phyloP scores from a whole-genome alignment of 2,113 vertebrate genomes.

The Girardinichthys multiradiatus region DNA sequence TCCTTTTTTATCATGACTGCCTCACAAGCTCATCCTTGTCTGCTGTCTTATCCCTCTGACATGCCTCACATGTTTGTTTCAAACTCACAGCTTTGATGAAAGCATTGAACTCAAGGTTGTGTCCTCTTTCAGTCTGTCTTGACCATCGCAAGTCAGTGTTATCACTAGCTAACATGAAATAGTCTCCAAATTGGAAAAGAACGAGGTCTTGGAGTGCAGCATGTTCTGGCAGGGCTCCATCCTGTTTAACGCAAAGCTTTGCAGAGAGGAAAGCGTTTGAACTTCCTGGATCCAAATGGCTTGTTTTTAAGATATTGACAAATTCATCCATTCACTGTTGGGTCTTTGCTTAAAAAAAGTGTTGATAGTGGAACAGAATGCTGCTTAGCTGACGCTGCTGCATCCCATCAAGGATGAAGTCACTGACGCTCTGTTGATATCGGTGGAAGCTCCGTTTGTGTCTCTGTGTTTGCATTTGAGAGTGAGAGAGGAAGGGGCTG shows the following conservation, averaged over 20 bases:
- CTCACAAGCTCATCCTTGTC: conserved; percentile 39
- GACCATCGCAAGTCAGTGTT: conserved; percentile 40
- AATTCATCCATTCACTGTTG: conserved; percentile 16
- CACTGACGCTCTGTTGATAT: conserved; percentile 66
- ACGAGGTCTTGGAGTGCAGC: conserved; percentile 12
- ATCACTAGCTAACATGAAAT: conserved; percentile 41
- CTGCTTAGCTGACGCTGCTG: conserved; percentile 31
- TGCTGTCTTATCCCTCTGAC: conserved; percentile 5
- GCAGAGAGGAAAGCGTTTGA: conserved; percentile 25
- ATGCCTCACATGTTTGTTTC: conserved; percentile 12
- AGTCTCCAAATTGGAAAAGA: conserved; percentile 35
- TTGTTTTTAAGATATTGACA: conserved; percentile 18
- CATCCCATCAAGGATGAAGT: conserved; percentile 67
- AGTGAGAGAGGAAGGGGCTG: conserved; percentile 41
- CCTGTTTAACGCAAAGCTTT: conserved; percentile 7
- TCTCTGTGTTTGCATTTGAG: conserved; percentile 57
- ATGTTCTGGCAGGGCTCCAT: conserved; percentile 23
- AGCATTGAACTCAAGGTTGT: conserved; percentile 7
- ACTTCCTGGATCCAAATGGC: conserved; percentile 8
- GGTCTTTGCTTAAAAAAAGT: conserved; percentile 17
- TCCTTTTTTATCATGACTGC: conserved; percentile 48
- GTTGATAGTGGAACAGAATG: conserved; percentile 39
- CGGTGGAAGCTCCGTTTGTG: conserved; percentile 55
- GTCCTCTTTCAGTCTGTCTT: conserved; percentile 51
- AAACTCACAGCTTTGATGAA: conserved; percentile 21